Evolutionary conservation across 1,140 invertebrate species (phyloP), one percentile per base, ranked within the genome.

Genomic region (Drosophila lacteicornis): DNA sequence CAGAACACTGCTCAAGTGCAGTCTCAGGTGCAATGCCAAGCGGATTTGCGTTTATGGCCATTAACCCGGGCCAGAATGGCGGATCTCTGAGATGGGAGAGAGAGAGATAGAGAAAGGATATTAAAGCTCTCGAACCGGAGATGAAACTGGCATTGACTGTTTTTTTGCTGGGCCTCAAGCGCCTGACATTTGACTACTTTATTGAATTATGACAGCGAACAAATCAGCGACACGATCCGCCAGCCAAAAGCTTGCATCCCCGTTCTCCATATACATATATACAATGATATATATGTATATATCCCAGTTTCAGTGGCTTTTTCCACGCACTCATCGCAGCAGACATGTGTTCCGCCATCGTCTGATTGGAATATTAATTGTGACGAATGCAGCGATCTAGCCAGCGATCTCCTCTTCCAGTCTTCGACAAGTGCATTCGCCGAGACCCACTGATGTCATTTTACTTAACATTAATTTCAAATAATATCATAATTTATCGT

Each of bases 201-300:
- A 91, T 91, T 91, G 79, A 90, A 91, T 91, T 91, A 91, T 91
- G 88, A 91, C 85, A 90, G 79, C 80, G 90, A 88, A 91, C 88
- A 91, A 91, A 90, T 91, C 90, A 91, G 90, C 82, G 88, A 91
- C 79, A 85, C 75, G 84, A 71, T 70, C 58, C 51, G 42, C 43
- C 8, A 27, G 51, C 51, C 66, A 12, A 33, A 27, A n/a, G 19
- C 13, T 19, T 19, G 45, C 38, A 22, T 33, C 17, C 56, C 19
- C 42, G 55, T n/a, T 2, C 15, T n/a, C 27, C 17, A 12, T 7
- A 55, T 22, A 12, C 3, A 6, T 22, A 12, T 7, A 6, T 30
- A 6, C 5, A 30, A 27, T 1, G 5, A n/a, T 7, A 55, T 22
- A 12, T 7, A 51, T 13, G 13, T 17, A 38, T 55, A 55, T 7